phyloP scores from a whole-genome alignment of 1,140 invertebrate genomes.

The Drosophila biarmipes region DNA sequence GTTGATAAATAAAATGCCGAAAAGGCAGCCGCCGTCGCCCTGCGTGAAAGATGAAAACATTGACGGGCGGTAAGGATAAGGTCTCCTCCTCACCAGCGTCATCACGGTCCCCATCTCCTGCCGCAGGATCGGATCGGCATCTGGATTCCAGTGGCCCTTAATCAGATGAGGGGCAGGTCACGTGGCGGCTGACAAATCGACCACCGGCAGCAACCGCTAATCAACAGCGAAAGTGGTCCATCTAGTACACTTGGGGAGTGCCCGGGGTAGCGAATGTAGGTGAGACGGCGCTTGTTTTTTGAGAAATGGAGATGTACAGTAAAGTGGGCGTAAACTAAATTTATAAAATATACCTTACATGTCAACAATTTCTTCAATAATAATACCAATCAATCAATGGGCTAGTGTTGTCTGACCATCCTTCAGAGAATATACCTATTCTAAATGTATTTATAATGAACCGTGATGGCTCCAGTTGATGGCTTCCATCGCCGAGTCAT shows the following conservation, averaged over 20 bases:
- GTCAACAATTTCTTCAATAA: neutral
- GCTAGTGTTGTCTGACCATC: no score
- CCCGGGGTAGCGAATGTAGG: neutral
- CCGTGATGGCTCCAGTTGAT: no score
- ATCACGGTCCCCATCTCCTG: neutral
- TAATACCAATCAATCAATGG: no score
- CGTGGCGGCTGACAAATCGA: conserved; percentile 65
- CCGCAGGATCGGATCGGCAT: neutral
- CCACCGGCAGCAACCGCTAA: conserved; percentile 35
- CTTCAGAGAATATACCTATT: no score
- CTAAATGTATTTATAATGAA: no score
- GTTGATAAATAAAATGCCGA: conserved; percentile 75
- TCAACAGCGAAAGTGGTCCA: conserved; percentile 18
- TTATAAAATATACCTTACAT: no score
- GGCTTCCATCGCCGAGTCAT: no score
- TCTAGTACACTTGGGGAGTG: neutral
- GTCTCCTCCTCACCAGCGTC: conserved; percentile 4
- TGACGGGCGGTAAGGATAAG: conserved; percentile 12
- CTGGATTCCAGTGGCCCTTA: conserved; percentile 3
- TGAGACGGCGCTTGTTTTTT: neutral
- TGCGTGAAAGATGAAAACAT: conserved; percentile 73
- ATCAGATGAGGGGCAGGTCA: conserved; percentile 36
- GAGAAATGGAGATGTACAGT: neutral
- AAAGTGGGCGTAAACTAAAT: no score
- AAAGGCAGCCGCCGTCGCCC: conserved; percentile 43